phyloP scores from a whole-genome alignment of 2,888 invertebrate species.

The Epinotia nisella region DNA sequence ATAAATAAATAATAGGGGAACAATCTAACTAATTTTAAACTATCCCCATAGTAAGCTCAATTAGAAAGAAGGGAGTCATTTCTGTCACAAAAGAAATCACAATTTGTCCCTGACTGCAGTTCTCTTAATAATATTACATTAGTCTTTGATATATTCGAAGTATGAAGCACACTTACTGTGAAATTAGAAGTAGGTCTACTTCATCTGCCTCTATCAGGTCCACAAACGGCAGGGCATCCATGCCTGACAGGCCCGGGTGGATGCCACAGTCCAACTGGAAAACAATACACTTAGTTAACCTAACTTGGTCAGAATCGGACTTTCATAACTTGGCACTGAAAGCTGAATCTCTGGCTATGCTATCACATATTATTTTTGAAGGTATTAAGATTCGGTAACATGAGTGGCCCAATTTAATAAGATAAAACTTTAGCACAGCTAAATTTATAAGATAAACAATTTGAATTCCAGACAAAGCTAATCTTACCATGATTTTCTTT shows the following conservation, averaged over 20 bases:
- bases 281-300: constrained; percentile 5
- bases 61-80: no score
- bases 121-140: no score
- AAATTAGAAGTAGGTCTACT: constrained; percentile 96
- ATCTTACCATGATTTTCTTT: constrained; percentile 96
- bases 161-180: constrained; percentile 88
- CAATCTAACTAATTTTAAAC: no score
- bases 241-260: constrained; percentile 98
- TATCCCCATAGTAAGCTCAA: no score
- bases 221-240: constrained; percentile 99
- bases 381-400: neutral
- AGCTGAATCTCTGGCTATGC: no score
- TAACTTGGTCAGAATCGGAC: no score
- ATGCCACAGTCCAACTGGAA: constrained; percentile 97
- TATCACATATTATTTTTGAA: neutral
- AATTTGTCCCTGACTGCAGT: no score
- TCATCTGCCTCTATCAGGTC: constrained; percentile 99
- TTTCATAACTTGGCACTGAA: no score
- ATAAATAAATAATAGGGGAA: no score
- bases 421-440: neutral
- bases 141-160: no score
- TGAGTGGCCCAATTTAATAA: neutral
- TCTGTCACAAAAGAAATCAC: no score
- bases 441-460: neutral
- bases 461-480: no score